These are phyloP conservation scores for Calyptomena viridis DNA, from an alignment of 2,113 vertebrate species.

Conservation along the genomic window DNA sequence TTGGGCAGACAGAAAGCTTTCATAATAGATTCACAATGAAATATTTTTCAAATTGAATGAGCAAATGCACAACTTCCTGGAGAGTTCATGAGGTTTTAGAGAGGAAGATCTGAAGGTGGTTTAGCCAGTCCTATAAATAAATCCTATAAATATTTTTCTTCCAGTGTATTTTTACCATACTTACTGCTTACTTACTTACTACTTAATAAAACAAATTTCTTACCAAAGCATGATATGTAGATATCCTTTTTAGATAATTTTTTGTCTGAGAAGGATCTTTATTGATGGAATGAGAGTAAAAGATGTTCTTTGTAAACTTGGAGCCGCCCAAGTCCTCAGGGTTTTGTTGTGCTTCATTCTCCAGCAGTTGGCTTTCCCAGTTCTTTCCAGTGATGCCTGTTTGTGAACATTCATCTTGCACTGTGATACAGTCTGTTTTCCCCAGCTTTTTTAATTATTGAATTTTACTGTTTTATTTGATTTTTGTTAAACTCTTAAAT, in stretches of 20 bases:
- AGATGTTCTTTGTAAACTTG: not conserved
- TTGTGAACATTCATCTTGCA: not conserved
- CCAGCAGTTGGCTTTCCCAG: not conserved
- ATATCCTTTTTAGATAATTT: not conserved
- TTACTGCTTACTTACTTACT: too few species aligned
- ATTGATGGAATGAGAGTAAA: constrained; percentile 7
- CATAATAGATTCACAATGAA: not conserved
- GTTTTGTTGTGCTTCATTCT: not conserved
- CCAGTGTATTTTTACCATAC: constrained; percentile 25
- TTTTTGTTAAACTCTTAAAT: not conserved
- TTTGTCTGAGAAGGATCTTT: not conserved
- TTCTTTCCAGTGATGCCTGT: not conserved
- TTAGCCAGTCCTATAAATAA: not conserved
- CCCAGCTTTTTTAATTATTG: not conserved
- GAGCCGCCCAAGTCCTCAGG: not conserved
- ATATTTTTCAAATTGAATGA: not conserved
- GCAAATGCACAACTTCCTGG: not conserved
- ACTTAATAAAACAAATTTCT: constrained; percentile 57
- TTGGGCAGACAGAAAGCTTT: not conserved
- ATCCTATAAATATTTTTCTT: constrained; percentile 27
- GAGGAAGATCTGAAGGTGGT: not conserved
- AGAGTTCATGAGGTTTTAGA: not conserved
- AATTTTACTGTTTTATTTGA: not conserved
- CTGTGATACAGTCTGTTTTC: not conserved
- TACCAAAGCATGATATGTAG: constrained; percentile 21